Evolutionary conservation across 2,888 invertebrate genomes (phyloP), one percentile per base, ranked within the genome.

Genomic region (Tinea trinotella): DNA sequence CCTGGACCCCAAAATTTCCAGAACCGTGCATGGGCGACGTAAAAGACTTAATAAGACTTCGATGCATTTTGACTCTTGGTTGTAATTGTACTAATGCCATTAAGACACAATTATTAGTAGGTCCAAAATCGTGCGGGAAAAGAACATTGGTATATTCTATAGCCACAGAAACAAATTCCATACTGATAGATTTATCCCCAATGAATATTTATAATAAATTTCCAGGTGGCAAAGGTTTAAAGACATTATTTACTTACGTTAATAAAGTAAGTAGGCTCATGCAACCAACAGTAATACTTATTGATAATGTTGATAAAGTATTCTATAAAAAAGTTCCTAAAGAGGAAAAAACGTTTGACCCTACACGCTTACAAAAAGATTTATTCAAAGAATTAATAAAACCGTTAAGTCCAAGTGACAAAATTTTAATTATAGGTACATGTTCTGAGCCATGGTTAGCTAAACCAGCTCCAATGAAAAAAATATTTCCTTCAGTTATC

Each of bases 181-280:
- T 93, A 40, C 71, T 95, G 10, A 91, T 95, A 66, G 94, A 95
- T 64, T 74, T 95, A 10, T 91, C 93, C 0, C 91, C 94, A 0
- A 75, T 87, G 46, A 90, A 90, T 59, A 78, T 93, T 4, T 90
- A 87, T 12, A 88, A 90, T 49, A 91, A 92, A 73, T 94, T 92
- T 68, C 85, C 88, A 1, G 91, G 91, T 0, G 88, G 90, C 59
- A 90, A 90, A 64, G 90, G 90, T 1, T 74, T 91, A 55, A 90
- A 90, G 62, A 89, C 87, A 71, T 82, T 95, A 61, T 85, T 92
- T 57, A 87, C 89, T 57, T 85, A 90, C 18, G 78, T 95, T 0
- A 88, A 87, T 49, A 94, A 90, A 85, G 90, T 91, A 62, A 87
- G 90, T 18, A 81, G 83, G 57, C 54, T 88, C n/a, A 87, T 90